Evolutionary conservation across 2,797 vertebrate species (phyloP).

Genomic region (Rhodeus uyekii): DNA sequence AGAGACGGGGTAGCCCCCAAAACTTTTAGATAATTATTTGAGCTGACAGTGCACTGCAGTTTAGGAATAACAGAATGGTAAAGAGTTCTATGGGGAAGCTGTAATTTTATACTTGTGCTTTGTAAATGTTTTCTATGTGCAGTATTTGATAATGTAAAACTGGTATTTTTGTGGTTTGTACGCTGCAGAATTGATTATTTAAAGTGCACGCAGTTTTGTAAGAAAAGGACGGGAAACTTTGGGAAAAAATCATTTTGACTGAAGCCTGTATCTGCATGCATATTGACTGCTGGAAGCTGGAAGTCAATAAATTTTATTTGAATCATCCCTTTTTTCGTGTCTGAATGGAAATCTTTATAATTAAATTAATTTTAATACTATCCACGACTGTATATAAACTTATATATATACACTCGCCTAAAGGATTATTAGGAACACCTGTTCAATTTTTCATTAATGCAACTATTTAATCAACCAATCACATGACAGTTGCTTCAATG

Average conservation of each 20-base stretch:
- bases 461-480: too few species aligned
- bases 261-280: constrained; percentile 98
- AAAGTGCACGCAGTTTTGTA: constrained; percentile 91
- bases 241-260: constrained; percentile 75
- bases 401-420: too few species aligned
- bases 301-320: constrained; percentile 90
- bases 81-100: constrained; percentile 65
- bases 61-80: constrained; percentile 4
- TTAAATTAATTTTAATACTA: neutral
- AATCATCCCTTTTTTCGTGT: constrained; percentile 64
- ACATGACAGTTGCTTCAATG: too few species aligned
- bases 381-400: too few species aligned
- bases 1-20: neutral
- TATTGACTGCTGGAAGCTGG: constrained; percentile 86
- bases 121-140: constrained; percentile 95
- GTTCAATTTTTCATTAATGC: too few species aligned
- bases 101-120: constrained; percentile 94
- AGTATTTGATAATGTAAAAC: constrained; percentile 95
- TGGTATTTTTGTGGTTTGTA: constrained; percentile 96
- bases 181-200: constrained; percentile 92
- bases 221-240: constrained; percentile 64
- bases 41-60: constrained; percentile 13
- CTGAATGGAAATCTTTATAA: neutral
- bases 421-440: too few species aligned
- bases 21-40: neutral